Evolutionary conservation across 2,113 vertebrate genomes (phyloP), one percentile per base, ranked within the genome.

Genomic region (Mastomys natalensis): DNA sequence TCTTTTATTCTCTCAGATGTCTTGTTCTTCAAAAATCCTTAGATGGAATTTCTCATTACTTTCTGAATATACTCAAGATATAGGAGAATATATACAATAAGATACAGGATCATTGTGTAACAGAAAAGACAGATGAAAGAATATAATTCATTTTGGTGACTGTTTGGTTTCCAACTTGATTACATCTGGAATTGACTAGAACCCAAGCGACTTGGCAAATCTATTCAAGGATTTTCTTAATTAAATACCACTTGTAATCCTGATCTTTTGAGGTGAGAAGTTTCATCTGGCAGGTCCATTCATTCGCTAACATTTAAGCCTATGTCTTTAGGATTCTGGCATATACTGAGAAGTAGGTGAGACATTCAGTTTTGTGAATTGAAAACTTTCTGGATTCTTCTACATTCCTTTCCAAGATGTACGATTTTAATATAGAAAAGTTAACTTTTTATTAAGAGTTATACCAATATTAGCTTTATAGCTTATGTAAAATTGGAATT

Each of bases 11-110:
- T 93, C 64, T 97, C 85, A 94, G 81, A 98, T 95, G 89, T 89
- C 53, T 13, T 62, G 89, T 78, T 89, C 77, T 85, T 95, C 91
- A 97, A 93, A 97, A 58, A 58, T 62, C 45, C 19, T 82, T 95
- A 48, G 96, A 93, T 94, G 95, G 78, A 82, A 96, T 86, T 96
- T 97, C 72, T 95, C 89, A 97, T 94, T 96, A 96, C 66, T 96
- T 95, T 91, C 66, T 93, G 89, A 96, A 96, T 95, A 95, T 78
- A 97, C 45, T 26, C 60, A 72, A 86, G 24, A 72, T 82, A 92
- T 95, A 26, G 21, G 7, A 88, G 43, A 95, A 77, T 91, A n/a
- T 78, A 73, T 82, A 17, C 55, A 58, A 19, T 58, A 58, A 5
- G 91, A 89, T 62, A 64, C 0, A 96, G 73, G 72, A 93, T 82